Percentiles rank a stretch among this genome's conserved stretches.
These are phyloP conservation scores for Tetragonula carbonaria DNA, from an alignment of 2,888 invertebrate species.

Conservation along the genomic window DNA sequence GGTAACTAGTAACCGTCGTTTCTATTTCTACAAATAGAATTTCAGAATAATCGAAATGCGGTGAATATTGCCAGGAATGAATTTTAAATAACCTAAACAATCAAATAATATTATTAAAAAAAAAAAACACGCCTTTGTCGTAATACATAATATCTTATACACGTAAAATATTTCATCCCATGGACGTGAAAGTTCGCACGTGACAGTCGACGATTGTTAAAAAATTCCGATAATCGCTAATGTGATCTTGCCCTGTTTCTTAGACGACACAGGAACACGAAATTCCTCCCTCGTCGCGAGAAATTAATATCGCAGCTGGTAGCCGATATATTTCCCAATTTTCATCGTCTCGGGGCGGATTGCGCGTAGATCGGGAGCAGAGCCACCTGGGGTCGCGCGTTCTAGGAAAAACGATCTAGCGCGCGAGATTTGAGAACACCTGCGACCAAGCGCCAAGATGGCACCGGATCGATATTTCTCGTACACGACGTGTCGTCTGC, in stretches of 20 bases:
- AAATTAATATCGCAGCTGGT: not conserved
- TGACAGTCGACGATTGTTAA: not conserved
- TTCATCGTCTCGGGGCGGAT: not conserved
- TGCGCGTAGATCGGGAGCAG: not conserved
- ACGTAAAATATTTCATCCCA: no score
- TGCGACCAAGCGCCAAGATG: conserved; percentile 45
- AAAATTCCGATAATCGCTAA: not conserved
- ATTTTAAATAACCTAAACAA: no score
- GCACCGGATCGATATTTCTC: conserved; percentile 65
- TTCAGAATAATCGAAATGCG: no score
- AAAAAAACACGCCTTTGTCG: no score
- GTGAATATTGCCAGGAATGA: no score
- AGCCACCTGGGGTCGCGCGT: conserved; percentile 1
- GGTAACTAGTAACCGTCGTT: no score
- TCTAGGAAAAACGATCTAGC: conserved; percentile 33
- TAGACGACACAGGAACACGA: fast-evolving
- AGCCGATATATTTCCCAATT: not conserved
- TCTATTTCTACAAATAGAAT: no score
- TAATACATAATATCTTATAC: no score
- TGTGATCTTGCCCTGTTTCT: not conserved
- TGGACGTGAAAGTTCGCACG: no score
- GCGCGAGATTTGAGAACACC: conserved; percentile 68
- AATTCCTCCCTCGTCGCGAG: not conserved
- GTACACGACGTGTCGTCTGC: conserved; percentile 24
- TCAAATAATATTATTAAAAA: no score